phyloP scores from a whole-genome alignment of 2,888 invertebrate species.

The Drosophila formosana region DNA sequence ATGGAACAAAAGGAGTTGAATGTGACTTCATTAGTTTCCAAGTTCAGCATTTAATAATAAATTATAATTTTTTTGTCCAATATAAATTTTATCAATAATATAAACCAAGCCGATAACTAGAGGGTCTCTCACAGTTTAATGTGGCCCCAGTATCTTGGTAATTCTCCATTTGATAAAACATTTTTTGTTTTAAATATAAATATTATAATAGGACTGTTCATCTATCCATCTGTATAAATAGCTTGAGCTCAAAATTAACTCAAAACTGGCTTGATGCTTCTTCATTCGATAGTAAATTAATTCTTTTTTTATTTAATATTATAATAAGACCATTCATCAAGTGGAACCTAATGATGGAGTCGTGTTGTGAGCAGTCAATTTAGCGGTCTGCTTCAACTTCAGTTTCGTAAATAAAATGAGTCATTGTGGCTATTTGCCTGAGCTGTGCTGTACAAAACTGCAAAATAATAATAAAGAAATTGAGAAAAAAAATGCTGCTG shows the following conservation, averaged over 20 bases:
- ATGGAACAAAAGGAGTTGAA: no score
- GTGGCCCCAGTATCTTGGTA: no score
- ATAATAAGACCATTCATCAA: neutral
- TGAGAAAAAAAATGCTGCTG: slow-evolving; percentile 59
- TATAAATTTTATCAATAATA: no score
- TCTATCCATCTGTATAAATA: no score
- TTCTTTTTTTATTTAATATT: neutral
- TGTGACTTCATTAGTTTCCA: no score
- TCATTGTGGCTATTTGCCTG: slow-evolving; percentile 20
- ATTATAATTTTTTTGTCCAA: no score
- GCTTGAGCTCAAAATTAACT: neutral
- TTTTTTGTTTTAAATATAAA: no score
- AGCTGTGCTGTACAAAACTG: slow-evolving; percentile 44
- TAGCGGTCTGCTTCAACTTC: neutral
- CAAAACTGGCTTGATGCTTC: neutral
- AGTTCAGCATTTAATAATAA: no score
- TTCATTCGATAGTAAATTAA: neutral
- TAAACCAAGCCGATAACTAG: no score
- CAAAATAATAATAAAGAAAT: slow-evolving; percentile 75
- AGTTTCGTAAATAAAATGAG: neutral
- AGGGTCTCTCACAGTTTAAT: no score
- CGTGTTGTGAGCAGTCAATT: neutral
- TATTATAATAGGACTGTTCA: no score
- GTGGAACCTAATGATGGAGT: neutral
- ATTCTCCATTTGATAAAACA: no score